Evolutionary conservation across 2,888 invertebrate genomes (phyloP).

Genomic region (Cephus runcator): DNA sequence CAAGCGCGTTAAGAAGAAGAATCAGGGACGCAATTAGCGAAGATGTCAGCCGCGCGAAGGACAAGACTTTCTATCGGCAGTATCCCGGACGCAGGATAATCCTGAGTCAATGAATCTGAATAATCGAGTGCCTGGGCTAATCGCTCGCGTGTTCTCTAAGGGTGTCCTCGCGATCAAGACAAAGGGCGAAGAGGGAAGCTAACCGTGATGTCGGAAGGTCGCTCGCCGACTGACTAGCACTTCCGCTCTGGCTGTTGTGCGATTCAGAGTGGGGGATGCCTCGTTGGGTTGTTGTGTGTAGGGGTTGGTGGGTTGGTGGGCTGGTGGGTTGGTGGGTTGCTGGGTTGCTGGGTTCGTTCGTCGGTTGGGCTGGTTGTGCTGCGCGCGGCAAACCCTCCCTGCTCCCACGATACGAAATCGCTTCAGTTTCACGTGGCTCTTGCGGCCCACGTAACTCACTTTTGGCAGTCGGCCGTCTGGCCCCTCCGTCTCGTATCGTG

Average conservation of each 20-base stretch:
- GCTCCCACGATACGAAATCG: constrained; percentile 40
- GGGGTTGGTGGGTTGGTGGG: constrained; percentile 52
- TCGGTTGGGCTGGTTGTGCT: constrained; percentile 30
- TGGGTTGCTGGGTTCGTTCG: constrained; percentile 34
- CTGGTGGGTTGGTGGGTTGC: background rate
- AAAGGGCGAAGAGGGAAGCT: constrained; percentile 57
- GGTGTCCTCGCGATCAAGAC: constrained; percentile 38
- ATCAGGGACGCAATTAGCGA: no score
- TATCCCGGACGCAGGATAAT: no score
- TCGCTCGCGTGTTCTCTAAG: constrained; percentile 20
- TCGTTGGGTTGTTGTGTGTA: constrained; percentile 65
- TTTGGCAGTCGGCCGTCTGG: no score
- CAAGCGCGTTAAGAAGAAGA: no score
- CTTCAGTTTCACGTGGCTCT: constrained; percentile 46
- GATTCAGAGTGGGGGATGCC: constrained; percentile 63
- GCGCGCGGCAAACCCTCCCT: constrained; percentile 23
- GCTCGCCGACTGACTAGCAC: constrained; percentile 66
- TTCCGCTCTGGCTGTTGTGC: constrained; percentile 66
- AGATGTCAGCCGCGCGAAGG: no score
- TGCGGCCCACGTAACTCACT: constrained; percentile 3
- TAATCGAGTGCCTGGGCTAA: background rate
- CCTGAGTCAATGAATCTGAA: no score
- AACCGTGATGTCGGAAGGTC: constrained; percentile 66
- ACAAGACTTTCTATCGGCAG: no score
- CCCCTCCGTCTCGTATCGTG: no score